These are phyloP conservation scores for Hipposideros armiger DNA, from an alignment of 2,113 vertebrate species.

Conservation along the genomic window DNA sequence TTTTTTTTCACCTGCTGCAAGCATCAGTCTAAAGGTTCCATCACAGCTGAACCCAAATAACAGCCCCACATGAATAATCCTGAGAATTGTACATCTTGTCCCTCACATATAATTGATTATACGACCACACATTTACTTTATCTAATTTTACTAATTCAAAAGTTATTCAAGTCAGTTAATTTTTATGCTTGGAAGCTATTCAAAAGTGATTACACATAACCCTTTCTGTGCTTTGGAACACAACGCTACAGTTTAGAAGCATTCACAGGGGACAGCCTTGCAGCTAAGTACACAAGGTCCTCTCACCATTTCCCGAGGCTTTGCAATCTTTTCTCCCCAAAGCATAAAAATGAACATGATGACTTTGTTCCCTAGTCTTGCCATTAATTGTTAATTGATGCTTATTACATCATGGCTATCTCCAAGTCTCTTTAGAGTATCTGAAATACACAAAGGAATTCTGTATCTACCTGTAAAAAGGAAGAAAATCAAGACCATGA, in stretches of 20 bases:
- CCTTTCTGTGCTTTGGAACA: constrained; percentile 62
- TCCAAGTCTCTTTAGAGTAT: constrained; percentile 20
- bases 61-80: constrained; percentile 37
- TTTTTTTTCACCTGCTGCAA: constrained; percentile 37
- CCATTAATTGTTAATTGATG: constrained; percentile 57
- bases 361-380: constrained; percentile 58
- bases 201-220: constrained; percentile 64
- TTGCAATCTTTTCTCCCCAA: constrained; percentile 56
- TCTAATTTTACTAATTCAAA: constrained; percentile 72
- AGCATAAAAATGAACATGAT: constrained; percentile 62
- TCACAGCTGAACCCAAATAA: constrained; percentile 34
- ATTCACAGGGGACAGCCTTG: constrained; percentile 20
- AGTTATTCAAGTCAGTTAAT: constrained; percentile 65
- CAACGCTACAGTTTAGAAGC: constrained; percentile 53
- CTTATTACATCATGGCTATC: constrained; percentile 43
- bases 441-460: constrained; percentile 51
- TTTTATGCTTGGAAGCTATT: constrained; percentile 59
- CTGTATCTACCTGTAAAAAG: constrained; percentile 90
- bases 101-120: constrained; percentile 58
- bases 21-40: not conserved
- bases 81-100: constrained; percentile 53
- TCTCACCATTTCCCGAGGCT: not conserved
- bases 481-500: constrained; percentile 94
- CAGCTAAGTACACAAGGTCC: constrained; percentile 59
- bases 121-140: constrained; percentile 56